phyloP scores from a whole-genome alignment of 1,140 invertebrate genomes.

The Muscidifurax raptorellus region DNA sequence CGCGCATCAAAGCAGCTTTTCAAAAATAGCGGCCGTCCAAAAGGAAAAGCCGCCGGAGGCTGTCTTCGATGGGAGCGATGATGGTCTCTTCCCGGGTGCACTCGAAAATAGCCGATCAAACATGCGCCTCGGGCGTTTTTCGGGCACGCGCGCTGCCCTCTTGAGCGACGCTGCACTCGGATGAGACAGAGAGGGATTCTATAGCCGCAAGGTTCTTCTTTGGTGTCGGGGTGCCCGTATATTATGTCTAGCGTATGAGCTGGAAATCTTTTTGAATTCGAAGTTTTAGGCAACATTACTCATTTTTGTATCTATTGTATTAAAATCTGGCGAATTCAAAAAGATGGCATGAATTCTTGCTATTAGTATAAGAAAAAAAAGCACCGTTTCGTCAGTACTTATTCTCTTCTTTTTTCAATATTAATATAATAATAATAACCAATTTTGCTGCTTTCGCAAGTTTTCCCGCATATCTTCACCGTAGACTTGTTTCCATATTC shows the following conservation, averaged over 20 bases:
- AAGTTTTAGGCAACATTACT: too few relatives aligned
- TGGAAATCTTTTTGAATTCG: too few relatives aligned
- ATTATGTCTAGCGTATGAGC: not conserved
- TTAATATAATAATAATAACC: not conserved
- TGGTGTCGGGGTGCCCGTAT: not conserved
- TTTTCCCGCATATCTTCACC: not conserved
- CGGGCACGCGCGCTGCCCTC: not conserved
- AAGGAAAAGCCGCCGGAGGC: not conserved
- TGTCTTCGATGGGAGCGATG: not conserved
- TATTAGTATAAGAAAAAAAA: too few relatives aligned
- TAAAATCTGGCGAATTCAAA: too few relatives aligned
- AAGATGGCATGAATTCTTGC: too few relatives aligned
- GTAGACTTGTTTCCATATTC: not conserved
- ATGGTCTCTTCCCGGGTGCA: not conserved
- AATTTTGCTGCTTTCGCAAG: not conserved
- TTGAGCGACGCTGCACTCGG: not conserved
- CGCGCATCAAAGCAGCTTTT: constrained; percentile 8
- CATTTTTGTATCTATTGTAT: too few relatives aligned
- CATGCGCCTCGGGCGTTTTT: not conserved
- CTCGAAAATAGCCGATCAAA: constrained; percentile 42
- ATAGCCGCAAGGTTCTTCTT: not conserved
- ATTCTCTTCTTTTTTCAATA: too few relatives aligned
- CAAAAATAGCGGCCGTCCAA: constrained; percentile 4
- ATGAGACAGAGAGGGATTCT: too few relatives aligned
- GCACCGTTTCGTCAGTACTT: too few relatives aligned